phyloP scores from a whole-genome alignment of 2,797 vertebrate species.

The Alca torda region DNA sequence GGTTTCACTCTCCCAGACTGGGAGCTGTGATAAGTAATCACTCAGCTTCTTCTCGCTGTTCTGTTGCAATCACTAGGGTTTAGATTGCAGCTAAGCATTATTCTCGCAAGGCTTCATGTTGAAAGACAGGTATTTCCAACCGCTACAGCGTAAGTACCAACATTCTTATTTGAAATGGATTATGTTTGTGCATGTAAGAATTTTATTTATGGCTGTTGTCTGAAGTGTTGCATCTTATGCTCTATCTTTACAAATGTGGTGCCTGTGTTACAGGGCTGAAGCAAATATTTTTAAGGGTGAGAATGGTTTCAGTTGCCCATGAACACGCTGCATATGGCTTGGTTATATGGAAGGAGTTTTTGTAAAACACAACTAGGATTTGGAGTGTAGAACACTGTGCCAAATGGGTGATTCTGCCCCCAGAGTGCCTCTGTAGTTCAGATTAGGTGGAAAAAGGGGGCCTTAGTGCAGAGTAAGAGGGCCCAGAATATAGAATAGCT shows the following conservation, averaged over 20 bases:
- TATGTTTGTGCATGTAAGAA: constrained; percentile 13
- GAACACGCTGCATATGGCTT: not conserved
- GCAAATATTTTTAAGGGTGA: not conserved
- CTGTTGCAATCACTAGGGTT: constrained; percentile 17
- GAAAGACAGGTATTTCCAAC: constrained; percentile 58
- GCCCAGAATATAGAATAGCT: not conserved
- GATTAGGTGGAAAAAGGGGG: not conserved
- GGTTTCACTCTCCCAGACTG: not conserved
- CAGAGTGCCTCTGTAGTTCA: not conserved
- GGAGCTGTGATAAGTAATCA: not conserved
- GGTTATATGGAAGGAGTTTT: not conserved
- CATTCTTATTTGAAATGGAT: constrained; percentile 47
- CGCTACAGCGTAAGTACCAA: not conserved
- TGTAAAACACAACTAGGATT: not conserved
- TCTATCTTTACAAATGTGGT: not conserved
- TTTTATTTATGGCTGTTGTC: constrained; percentile 68
- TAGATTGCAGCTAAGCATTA: constrained; percentile 20
- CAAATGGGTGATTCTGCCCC: not conserved
- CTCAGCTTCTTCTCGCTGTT: not conserved
- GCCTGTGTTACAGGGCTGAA: not conserved
- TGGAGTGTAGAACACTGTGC: not conserved
- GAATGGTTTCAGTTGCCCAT: not conserved
- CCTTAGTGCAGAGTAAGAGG: not conserved
- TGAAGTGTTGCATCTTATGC: not conserved
- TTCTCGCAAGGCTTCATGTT: not conserved